Evolutionary conservation across 2,888 invertebrate genomes (phyloP).

Genomic region (Coelopa pilipes): DNA sequence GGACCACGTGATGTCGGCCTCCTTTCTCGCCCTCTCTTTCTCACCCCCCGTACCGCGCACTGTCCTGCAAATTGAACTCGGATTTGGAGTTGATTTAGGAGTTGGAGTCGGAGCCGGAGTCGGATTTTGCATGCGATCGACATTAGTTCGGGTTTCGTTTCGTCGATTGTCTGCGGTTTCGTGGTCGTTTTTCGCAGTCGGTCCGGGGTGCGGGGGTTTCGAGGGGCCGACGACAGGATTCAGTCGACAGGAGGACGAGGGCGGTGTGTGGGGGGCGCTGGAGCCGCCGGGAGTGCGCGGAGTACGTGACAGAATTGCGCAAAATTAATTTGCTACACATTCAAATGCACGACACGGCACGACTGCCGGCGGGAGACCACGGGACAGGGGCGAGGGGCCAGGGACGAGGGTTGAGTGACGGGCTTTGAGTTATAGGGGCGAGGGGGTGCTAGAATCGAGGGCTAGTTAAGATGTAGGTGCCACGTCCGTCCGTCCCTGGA

Average conservation of each 20-base stretch:
- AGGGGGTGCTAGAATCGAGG: too few species aligned
- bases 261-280: neutral
- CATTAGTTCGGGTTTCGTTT: slow-evolving; percentile 13
- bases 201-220: neutral
- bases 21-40: too few species aligned
- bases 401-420: too few species aligned
- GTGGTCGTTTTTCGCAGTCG: neutral
- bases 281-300: neutral
- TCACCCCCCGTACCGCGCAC: neutral
- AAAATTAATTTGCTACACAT: slow-evolving; percentile 31
- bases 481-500: too few species aligned
- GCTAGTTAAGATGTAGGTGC: too few species aligned
- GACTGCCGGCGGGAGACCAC: too few species aligned
- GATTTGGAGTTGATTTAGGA: slow-evolving; percentile 17
- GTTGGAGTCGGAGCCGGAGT: neutral
- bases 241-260: too few species aligned
- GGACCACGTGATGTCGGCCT: slow-evolving; percentile 27
- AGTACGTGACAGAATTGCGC: slow-evolving; percentile 35
- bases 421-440: too few species aligned
- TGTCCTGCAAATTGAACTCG: slow-evolving; percentile 15
- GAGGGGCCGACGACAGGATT: too few species aligned
- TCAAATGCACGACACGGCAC: too few species aligned
- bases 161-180: slow-evolving; percentile 25
- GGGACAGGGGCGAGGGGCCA: too few species aligned
- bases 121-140: neutral